Conservation (phyloP, 2,113 vertebrate genomes). For the Reinhardtius hippoglossoides region DNA sequence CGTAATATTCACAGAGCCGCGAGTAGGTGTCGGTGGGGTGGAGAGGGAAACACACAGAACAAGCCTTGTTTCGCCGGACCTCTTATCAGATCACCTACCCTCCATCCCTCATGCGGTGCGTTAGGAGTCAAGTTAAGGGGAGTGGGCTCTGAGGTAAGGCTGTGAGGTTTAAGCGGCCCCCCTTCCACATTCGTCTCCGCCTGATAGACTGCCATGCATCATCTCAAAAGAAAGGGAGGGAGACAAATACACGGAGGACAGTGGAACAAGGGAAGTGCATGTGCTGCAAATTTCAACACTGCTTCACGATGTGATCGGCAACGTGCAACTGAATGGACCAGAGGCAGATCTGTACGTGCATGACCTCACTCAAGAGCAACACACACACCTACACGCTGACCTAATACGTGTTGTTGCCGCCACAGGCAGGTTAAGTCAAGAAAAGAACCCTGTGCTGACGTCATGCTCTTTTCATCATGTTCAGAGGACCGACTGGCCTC, state of each 20-base stretch:
- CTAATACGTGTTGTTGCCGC: constrained; percentile 54
- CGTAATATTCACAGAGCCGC: constrained; percentile 43
- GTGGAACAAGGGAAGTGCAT: constrained; percentile 6
- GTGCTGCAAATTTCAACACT: constrained; percentile 33
- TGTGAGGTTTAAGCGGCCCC: constrained; percentile 15
- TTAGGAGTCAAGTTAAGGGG: constrained; percentile 22
- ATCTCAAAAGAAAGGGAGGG: constrained; percentile 10
- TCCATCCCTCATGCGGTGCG: constrained; percentile 46
- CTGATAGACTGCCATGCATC: constrained; percentile 28
- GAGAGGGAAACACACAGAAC: constrained; percentile 29
- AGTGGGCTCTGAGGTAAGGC: constrained; percentile 36
- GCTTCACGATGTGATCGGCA: constrained; percentile 20
- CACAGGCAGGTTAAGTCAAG: constrained; percentile 55
- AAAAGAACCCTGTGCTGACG: constrained; percentile 56
- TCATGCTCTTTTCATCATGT: constrained; percentile 29
- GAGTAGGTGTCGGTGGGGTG: constrained; percentile 12
- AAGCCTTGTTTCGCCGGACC: constrained; percentile 33
- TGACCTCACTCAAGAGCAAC: constrained; percentile 42
- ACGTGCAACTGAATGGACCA: constrained; percentile 14
- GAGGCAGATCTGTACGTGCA: constrained; percentile 20
- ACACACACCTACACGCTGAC: constrained; percentile 37
- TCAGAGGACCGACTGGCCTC: constrained; percentile 22
- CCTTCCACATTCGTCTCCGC: constrained; percentile 26
- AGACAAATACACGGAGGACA: background rate
- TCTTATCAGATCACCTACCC: constrained; percentile 59